These are phyloP conservation scores for Forpus xanthops DNA, from an alignment of 2,797 vertebrate genomes.

Conservation along the genomic window DNA sequence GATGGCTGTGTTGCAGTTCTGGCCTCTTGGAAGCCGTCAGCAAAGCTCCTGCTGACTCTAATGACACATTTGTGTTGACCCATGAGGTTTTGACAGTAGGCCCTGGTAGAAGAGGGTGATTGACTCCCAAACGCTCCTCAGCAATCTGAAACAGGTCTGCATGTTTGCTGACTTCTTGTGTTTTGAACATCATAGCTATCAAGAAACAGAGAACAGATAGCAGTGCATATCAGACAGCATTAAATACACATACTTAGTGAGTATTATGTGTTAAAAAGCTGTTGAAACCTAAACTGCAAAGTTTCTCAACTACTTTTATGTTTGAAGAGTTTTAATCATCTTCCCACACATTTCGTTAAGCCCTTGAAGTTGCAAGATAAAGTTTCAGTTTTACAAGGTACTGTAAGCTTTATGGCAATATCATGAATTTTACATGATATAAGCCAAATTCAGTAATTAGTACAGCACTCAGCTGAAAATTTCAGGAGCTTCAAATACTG, in stretches of 20 bases:
- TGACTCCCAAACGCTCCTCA: neutral
- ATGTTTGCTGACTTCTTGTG: neutral
- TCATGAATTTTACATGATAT: accelerated
- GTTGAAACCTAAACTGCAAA: neutral
- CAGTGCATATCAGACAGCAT: neutral
- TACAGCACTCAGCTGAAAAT: neutral
- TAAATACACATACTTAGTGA: neutral
- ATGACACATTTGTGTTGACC: neutral
- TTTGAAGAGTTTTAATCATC: neutral
- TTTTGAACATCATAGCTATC: neutral
- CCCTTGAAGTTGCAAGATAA: neutral
- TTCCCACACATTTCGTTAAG: neutral
- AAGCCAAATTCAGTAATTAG: neutral
- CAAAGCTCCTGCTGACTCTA: neutral
- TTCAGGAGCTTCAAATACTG: neutral
- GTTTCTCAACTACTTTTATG: neutral
- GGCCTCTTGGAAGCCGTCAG: neutral
- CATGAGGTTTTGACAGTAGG: neutral
- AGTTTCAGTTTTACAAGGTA: neutral
- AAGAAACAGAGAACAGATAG: neutral
- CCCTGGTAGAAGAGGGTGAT: neutral
- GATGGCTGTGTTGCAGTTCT: neutral
- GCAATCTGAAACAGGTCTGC: neutral
- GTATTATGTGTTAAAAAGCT: neutral
- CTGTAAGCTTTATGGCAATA: neutral